phyloP scores from a whole-genome alignment of 2,797 vertebrate genomes.

The Halcyon chelicuti region DNA sequence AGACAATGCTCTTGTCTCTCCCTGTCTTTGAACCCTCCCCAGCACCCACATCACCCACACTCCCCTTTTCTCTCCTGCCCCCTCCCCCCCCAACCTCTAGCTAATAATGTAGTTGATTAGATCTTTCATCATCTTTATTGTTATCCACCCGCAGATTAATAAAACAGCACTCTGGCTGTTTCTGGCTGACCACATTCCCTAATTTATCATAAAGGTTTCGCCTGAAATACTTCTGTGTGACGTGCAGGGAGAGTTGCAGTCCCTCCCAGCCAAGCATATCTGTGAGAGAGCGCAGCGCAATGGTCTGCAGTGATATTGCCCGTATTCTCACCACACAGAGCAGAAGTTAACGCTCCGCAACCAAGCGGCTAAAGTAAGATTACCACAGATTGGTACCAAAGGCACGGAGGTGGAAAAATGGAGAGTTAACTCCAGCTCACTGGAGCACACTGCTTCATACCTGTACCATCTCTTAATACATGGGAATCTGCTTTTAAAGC shows the following conservation, averaged over 20 bases:
- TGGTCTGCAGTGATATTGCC: not conserved
- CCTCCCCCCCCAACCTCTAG: slow-evolving; percentile 20
- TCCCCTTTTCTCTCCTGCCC: not conserved
- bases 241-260: slow-evolving; percentile 3
- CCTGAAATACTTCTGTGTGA: slow-evolving; percentile 44
- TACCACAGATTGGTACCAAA: slow-evolving; percentile 55
- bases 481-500: slow-evolving; percentile 60
- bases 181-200: slow-evolving; percentile 68
- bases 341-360: slow-evolving; percentile 32
- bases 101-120: slow-evolving; percentile 60
- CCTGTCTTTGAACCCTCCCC: not conserved
- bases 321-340: slow-evolving; percentile 10
- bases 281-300: not conserved
- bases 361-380: slow-evolving; percentile 44
- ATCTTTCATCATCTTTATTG: slow-evolving; percentile 68
- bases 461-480: slow-evolving; percentile 31
- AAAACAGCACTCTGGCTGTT: slow-evolving; percentile 49
- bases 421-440: slow-evolving; percentile 67
- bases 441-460: slow-evolving; percentile 52
- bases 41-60: slow-evolving; percentile 12
- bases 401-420: slow-evolving; percentile 51
- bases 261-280: slow-evolving; percentile 21
- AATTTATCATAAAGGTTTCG: slow-evolving; percentile 61
- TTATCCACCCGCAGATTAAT: slow-evolving; percentile 69
- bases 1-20: not conserved